phyloP scores from a whole-genome alignment of 1,140 invertebrate species.

The Euura saliciscinereae region DNA sequence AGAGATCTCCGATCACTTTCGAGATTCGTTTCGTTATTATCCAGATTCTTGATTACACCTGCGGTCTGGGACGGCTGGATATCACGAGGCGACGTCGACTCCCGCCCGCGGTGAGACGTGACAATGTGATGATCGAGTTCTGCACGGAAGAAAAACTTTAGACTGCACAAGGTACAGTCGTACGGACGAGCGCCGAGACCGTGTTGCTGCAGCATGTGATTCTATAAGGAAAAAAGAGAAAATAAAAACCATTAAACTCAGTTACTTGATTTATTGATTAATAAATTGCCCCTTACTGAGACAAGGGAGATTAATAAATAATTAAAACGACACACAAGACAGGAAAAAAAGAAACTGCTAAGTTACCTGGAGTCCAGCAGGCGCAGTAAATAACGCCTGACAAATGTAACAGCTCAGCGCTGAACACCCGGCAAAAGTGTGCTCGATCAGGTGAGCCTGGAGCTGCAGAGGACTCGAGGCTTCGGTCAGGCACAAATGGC shows the following conservation, averaged over 20 bases:
- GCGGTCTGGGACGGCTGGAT: slow-evolving; percentile 16
- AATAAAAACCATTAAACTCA: no score
- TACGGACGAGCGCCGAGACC: slow-evolving; percentile 79
- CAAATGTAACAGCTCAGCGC: slow-evolving; percentile 89
- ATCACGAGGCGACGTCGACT: slow-evolving; percentile 21
- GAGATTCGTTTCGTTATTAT: slow-evolving; percentile 11
- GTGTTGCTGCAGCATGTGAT: slow-evolving; percentile 82
- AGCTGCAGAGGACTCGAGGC: slow-evolving; percentile 78
- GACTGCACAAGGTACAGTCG: slow-evolving; percentile 80
- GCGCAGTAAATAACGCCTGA: slow-evolving; percentile 83
- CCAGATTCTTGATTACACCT: background rate
- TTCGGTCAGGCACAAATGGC: slow-evolving; percentile 74
- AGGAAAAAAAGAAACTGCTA: background rate
- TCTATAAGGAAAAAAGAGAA: slow-evolving; percentile 54
- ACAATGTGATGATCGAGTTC: slow-evolving; percentile 84
- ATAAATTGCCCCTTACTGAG: no score
- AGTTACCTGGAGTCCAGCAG: slow-evolving; percentile 67
- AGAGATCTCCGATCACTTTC: background rate
- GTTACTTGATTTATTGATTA: no score
- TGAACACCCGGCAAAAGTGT: slow-evolving; percentile 84
- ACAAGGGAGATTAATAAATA: background rate
- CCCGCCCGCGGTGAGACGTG: slow-evolving; percentile 39
- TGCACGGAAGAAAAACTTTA: slow-evolving; percentile 90
- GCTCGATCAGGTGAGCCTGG: slow-evolving; percentile 91
- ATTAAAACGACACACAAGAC: no score